These are phyloP conservation scores for Umimayanthus chanpuru DNA, from an alignment of 92 coral and sea anemone species.

Conservation along the genomic window DNA sequence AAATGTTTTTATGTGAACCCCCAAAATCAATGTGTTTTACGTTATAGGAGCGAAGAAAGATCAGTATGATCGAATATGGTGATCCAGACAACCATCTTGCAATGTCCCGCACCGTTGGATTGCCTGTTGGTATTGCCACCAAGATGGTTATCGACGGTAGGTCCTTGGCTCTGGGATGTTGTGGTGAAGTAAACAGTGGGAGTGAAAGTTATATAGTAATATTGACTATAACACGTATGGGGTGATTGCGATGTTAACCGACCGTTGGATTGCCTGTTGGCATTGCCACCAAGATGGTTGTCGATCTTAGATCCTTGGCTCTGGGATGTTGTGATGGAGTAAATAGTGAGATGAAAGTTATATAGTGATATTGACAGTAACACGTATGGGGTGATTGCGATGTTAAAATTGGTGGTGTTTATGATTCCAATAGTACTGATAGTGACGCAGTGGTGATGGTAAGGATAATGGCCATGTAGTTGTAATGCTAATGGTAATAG, in stretches of 20 bases:
- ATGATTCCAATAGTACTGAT: neutral
- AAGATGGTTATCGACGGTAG: slow-evolving; percentile 90
- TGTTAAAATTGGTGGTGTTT: no score
- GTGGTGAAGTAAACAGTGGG: neutral
- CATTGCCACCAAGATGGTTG: slow-evolving; percentile 87
- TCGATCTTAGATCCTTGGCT: slow-evolving; percentile 69
- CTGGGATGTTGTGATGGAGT: neutral
- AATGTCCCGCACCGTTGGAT: slow-evolving; percentile 91
- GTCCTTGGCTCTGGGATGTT: neutral
- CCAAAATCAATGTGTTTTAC: neutral
- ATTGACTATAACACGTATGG: no score
- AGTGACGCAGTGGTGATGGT: neutral
- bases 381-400: no score
- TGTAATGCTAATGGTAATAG: neutral
- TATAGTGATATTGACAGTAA: no score
- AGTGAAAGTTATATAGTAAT: neutral
- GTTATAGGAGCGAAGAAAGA: slow-evolving; percentile 85
- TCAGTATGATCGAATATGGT: slow-evolving; percentile 85
- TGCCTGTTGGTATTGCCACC: slow-evolving; percentile 92
- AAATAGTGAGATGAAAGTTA: neutral
- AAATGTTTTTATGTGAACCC: no score
- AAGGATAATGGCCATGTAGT: neutral
- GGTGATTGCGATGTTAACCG: no score
- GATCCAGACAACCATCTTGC: slow-evolving; percentile 80
- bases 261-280: slow-evolving; percentile 91